phyloP scores from a whole-genome alignment of 2,797 vertebrate genomes.

The Danio choprae region DNA sequence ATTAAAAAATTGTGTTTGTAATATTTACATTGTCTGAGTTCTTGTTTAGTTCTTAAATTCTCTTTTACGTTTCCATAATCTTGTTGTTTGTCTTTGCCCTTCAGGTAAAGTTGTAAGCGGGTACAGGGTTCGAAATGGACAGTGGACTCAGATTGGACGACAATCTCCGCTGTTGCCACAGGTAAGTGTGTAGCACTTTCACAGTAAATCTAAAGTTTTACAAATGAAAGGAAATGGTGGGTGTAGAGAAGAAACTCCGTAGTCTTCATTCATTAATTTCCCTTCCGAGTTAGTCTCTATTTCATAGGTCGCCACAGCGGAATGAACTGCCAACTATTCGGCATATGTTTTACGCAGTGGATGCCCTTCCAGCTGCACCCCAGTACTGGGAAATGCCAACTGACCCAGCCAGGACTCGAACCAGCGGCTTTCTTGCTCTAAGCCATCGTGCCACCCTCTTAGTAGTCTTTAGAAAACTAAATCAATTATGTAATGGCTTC shows the following conservation, averaged over 20 bases:
- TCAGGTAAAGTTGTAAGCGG: constrained; percentile 95
- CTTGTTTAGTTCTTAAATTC: neutral
- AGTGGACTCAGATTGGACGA: constrained; percentile 91
- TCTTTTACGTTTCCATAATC: neutral
- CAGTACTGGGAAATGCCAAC: too few species aligned
- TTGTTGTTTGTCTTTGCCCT: constrained; percentile 40
- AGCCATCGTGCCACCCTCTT: neutral
- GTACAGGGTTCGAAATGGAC: constrained; percentile 90
- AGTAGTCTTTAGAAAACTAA: too few species aligned
- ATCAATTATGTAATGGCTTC: too few species aligned
- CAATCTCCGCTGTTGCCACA: constrained; percentile 96
- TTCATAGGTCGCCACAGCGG: too few species aligned
- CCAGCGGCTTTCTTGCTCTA: neutral
- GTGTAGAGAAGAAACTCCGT: too few species aligned
- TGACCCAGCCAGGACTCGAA: neutral
- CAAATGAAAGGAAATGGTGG: too few species aligned
- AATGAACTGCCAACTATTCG: too few species aligned
- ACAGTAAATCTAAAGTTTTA: neutral
- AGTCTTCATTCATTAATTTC: too few species aligned
- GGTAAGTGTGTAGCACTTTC: constrained; percentile 70
- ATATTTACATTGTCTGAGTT: neutral
- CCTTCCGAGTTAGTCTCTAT: too few species aligned
- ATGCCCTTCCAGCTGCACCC: too few species aligned
- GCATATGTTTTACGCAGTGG: too few species aligned
- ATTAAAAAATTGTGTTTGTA: neutral